Base-by-base conservation (phyloP, 2,797 vertebrate genomes). In the Schizopygopsis pylzovi region DNA sequence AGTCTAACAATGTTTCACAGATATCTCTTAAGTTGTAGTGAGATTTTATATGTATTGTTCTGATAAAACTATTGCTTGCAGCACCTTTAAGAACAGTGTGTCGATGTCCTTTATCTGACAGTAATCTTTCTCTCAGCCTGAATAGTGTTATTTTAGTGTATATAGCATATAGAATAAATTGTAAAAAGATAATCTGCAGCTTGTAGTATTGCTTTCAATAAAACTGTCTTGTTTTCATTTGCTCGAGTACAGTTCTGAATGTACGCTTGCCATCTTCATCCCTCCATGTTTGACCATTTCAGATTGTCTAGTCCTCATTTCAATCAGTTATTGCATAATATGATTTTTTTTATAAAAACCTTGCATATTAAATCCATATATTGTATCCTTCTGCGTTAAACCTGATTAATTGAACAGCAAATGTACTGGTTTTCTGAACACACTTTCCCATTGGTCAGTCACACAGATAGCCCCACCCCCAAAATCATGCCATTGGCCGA, bases 151-250 rank as follows among this genome's bases (percentile, higher is more conserved):
- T 83, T 88, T 85, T 87, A 85, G 85, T 96, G 95, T 96, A 96
- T 82, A 96, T 96, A 96, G 92, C 90, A 68, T 81, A 92, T 94
- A 95, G 93, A 92, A 93, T 95, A 94, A 91, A 87, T 59, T 77
- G 81, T 76, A 87, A 79, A 89, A 86, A 92, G 78, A 91, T 82
- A 37, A 67, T 81, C 70, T 85, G 87, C 90, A 92, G 94, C 95
- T 96, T 96, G 95, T 95, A 94, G 94, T 90, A 95, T 93, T 95
- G 94, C 95, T 95, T 96, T 96, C 90, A 91, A 93, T 95, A 95
- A 91, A 92, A 93, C 94, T 93, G 43, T 83, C 47, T 73, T 81
- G 54, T 59, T 85, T 52, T 49, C 33, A 41, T 85, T 73, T 25
- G 77, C 81, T 86, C 37, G 81, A 83, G 82, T 78, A 82, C 63